phyloP scores from a whole-genome alignment of 2,888 invertebrate species.

The Corbicula japonica region DNA sequence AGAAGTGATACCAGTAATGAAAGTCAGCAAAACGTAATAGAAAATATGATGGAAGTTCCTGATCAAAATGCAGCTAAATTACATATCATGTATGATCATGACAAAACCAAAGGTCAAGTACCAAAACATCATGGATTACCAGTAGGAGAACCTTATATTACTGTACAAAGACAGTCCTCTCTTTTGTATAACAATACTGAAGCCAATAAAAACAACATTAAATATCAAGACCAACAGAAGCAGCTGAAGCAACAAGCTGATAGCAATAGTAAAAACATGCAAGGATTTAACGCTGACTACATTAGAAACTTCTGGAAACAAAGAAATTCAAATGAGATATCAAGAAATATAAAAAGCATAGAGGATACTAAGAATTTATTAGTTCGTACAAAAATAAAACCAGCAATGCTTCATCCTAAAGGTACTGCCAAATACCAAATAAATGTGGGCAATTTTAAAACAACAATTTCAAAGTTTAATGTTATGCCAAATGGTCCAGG shows the following conservation, averaged over 20 bases:
- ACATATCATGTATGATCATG: background rate
- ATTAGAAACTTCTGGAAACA: slow-evolving; percentile 27
- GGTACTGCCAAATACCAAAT: no score
- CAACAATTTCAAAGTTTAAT: no score
- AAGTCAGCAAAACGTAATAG: background rate
- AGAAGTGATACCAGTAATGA: slow-evolving; percentile 1
- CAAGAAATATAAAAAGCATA: no score
- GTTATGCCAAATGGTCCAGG: no score
- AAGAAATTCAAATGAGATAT: no score
- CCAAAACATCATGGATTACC: background rate
- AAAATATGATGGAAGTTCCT: background rate
- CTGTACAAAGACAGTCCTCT: background rate
- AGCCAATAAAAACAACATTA: background rate
- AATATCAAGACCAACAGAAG: background rate
- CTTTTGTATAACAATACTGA: background rate
- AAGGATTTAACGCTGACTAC: slow-evolving; percentile 9
- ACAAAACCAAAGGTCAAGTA: background rate
- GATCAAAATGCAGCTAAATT: background rate
- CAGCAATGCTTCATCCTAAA: no score
- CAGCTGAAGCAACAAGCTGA: background rate
- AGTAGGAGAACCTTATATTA: background rate
- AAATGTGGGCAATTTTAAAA: no score
- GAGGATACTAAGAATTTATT: no score
- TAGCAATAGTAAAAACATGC: background rate
- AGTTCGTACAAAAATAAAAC: no score